A percentile compares a stretch with the other conserved stretches of the same genome.
Evolutionary conservation across 2,888 invertebrate species (phyloP).

Genomic region (Drosophila mimetica): DNA sequence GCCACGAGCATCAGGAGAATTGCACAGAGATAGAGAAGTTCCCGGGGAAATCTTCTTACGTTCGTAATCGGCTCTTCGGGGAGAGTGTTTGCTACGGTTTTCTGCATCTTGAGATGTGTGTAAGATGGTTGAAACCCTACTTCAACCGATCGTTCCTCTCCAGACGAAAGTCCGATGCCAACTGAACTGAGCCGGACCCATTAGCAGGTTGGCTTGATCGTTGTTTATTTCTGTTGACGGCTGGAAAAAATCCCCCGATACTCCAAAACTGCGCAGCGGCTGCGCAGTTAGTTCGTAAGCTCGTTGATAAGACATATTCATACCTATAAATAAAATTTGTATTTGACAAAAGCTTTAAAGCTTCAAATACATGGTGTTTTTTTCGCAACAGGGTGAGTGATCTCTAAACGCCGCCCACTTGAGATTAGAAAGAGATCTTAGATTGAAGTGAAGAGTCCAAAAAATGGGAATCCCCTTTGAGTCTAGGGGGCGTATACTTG

Average conservation of each 20-base stretch:
- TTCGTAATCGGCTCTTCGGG: conserved; percentile 4
- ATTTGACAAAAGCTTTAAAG: conserved; percentile 1
- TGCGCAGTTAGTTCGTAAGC: conserved; percentile 28
- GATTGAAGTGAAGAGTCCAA: background rate
- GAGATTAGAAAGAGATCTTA: conserved; percentile 1
- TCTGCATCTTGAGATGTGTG: conserved; percentile 24
- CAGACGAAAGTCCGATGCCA: conserved; percentile 46
- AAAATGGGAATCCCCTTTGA: conserved; percentile 29
- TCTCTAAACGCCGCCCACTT: conserved; percentile 30
- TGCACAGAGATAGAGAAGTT: conserved; percentile 51
- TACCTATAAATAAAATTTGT: conserved; percentile 9
- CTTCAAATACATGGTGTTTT: conserved; percentile 24
- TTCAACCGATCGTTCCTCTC: conserved; percentile 32
- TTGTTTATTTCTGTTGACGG: conserved; percentile 36
- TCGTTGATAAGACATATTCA: conserved; percentile 29
- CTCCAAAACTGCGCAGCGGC: conserved; percentile 46
- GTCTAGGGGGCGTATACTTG: conserved; percentile 29
- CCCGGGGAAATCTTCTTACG: conserved; percentile 28
- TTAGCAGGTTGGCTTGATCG: conserved; percentile 21
- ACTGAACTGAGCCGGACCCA: conserved; percentile 45
- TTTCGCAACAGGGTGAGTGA: conserved; percentile 7
- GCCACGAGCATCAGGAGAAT: conserved; percentile 54
- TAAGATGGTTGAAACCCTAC: background rate
- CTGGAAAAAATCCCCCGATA: conserved; percentile 55
- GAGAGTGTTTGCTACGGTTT: conserved; percentile 1